Conservation (phyloP, 1,140 invertebrate genomes). For the Drosophila parabipectinata region DNA sequence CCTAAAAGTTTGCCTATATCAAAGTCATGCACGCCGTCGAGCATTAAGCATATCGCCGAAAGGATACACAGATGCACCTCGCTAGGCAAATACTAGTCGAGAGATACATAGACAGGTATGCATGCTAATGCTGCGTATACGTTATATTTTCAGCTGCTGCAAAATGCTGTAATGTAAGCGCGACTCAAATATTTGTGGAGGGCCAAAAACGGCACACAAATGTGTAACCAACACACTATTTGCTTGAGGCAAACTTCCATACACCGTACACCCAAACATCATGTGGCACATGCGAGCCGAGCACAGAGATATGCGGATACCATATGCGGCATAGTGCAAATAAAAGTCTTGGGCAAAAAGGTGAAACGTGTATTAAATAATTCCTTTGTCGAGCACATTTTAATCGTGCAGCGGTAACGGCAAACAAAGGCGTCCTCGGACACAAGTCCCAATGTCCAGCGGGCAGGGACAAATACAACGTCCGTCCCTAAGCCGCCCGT, state of each 20-base stretch:
- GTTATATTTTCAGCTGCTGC: slow-evolving; percentile 77
- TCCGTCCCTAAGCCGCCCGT: slow-evolving; percentile 1
- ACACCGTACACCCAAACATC: slow-evolving; percentile 3
- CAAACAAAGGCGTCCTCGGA: slow-evolving; percentile 56
- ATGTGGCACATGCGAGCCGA: background rate
- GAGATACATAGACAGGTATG: slow-evolving; percentile 51
- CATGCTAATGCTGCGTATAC: slow-evolving; percentile 78
- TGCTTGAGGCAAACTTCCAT: slow-evolving; percentile 67
- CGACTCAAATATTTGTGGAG: slow-evolving; percentile 77
- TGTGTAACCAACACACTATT: slow-evolving; percentile 82
- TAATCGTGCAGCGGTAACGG: slow-evolving; percentile 77
- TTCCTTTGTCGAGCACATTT: slow-evolving; percentile 82
- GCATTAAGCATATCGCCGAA: slow-evolving; percentile 65
- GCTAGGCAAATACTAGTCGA: slow-evolving; percentile 14
- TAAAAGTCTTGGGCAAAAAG: slow-evolving; percentile 79
- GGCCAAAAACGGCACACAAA: slow-evolving; percentile 74
- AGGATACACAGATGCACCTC: slow-evolving; percentile 20
- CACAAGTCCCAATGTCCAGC: slow-evolving; percentile 62
- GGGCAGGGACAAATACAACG: slow-evolving; percentile 64
- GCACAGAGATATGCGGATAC: slow-evolving; percentile 15
- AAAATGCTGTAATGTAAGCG: slow-evolving; percentile 63
- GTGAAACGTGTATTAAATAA: slow-evolving; percentile 83
- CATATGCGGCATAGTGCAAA: slow-evolving; percentile 70
- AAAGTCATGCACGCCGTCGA: slow-evolving; percentile 70
- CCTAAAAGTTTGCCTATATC: slow-evolving; percentile 67